Conservation (phyloP, 1,140 invertebrate species). For the Drosophila littoralis region DNA sequence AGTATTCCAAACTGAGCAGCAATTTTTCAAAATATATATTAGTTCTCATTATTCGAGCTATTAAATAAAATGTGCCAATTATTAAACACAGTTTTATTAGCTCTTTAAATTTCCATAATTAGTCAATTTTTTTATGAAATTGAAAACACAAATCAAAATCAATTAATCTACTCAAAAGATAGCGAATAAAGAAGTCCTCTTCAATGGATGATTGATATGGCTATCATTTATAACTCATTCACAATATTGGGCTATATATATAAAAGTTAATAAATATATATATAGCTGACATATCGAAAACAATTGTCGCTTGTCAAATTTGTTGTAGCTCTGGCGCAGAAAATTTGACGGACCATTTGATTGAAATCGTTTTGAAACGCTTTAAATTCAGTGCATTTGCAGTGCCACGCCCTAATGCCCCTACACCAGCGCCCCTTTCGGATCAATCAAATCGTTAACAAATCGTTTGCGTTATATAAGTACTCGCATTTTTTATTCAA, state of each 20-base stretch:
- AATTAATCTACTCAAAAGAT: neutral
- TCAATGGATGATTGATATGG: neutral
- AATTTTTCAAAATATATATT: no score
- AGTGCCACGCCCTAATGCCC: conserved; percentile 22
- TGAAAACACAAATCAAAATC: no score
- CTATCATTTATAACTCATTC: neutral
- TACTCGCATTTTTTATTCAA: conserved; percentile 67
- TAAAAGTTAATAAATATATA: neutral
- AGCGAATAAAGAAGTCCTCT: neutral
- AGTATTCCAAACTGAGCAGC: no score
- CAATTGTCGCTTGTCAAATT: conserved; percentile 32
- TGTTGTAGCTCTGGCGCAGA: neutral
- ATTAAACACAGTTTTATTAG: no score
- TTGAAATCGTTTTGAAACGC: conserved; percentile 50
- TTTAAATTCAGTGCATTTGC: conserved; percentile 48
- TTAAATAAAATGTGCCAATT: no score
- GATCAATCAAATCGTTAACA: conserved; percentile 67
- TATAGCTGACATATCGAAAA: conserved; percentile 16
- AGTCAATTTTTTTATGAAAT: no score
- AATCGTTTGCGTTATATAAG: conserved; percentile 56
- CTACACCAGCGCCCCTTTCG: neutral
- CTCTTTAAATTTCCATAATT: no score
- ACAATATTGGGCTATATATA: neutral
- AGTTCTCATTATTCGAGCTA: no score
- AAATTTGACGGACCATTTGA: conserved; percentile 50